Percentiles rank a stretch among this genome's conserved stretches.
These are phyloP conservation scores for Chlorops oryzae DNA, from an alignment of 1,140 invertebrate species.

Conservation along the genomic window DNA sequence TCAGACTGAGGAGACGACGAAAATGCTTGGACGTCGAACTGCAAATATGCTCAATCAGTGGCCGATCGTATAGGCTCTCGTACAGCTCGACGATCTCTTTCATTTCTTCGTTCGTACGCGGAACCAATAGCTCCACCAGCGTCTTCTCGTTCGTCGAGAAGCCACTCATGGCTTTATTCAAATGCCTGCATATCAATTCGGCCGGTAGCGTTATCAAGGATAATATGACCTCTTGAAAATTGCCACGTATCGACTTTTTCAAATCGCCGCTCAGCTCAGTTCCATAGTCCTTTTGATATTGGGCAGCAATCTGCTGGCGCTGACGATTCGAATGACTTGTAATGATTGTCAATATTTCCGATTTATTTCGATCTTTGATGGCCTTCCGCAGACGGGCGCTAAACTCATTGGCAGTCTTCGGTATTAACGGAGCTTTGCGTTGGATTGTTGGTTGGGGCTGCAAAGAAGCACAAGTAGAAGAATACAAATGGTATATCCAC, in stretches of 20 bases:
- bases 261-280: slow-evolving; percentile 65
- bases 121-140: slow-evolving; percentile 62
- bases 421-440: too few relatives aligned
- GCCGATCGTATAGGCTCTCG: slow-evolving; percentile 58
- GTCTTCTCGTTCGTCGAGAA: slow-evolving; percentile 53
- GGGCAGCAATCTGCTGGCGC: slow-evolving; percentile 58
- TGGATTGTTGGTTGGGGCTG: too few relatives aligned
- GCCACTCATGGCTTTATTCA: slow-evolving; percentile 59
- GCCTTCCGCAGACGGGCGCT: too few relatives aligned
- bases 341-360: too few relatives aligned
- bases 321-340: slow-evolving; percentile 58
- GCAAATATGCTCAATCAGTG: slow-evolving; percentile 63
- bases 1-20: slow-evolving; percentile 58
- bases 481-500: too few relatives aligned
- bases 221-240: slow-evolving; percentile 67
- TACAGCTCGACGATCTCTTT: slow-evolving; percentile 56
- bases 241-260: slow-evolving; percentile 63
- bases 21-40: slow-evolving; percentile 70
- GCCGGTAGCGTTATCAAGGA: slow-evolving; percentile 60
- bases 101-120: slow-evolving; percentile 57
- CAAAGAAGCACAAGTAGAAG: too few relatives aligned
- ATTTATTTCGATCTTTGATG: too few relatives aligned
- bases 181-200: slow-evolving; percentile 60
- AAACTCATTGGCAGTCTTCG: too few relatives aligned
- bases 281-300: slow-evolving; percentile 67